Base-by-base conservation (phyloP, 2,797 vertebrate species). In the Geranospiza caerulescens region DNA sequence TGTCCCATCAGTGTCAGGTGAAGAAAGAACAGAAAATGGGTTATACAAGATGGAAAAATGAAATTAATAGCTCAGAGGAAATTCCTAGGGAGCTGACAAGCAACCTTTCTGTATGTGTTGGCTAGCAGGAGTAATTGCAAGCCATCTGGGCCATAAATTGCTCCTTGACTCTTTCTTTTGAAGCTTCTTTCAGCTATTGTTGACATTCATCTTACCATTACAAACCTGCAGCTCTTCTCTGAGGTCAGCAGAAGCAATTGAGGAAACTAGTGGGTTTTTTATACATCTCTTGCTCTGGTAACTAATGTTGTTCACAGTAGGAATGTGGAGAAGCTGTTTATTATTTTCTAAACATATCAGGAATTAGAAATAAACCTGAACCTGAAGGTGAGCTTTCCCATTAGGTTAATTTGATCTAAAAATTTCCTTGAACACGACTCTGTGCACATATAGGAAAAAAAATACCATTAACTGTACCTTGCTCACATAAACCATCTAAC, bases 81-180 rank as follows among this genome's bases (percentile, higher is more conserved):
- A 47, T 56, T 91, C 56, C 84, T 82, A 53, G 34, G 17, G 27
- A 87, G 19, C 47, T 92, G 95, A 73, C 74, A 91, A 82, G 48
- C 19, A 87, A 62, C 63, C 22, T 82, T 50, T 79, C 55, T 66
- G 50, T 42, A 73, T 36, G 7, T 40, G 59, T 73, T 82, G 62
- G 34, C 74, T 91, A 85, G 42, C 22, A 94, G 78, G 93, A 76
- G 75, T 71, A 80, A 94, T 87, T 85, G 72, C 44, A 86, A 76
- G 68, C 29, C n/a, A 85, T 91, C 82, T 88, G 56, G 62, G 27
- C 40, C 68, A 47, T 86, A 95, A 89, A 95, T 93, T 81, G 48
- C 26, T 93, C 60, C 60, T 94, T 91, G 82, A 87, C 85, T 93
- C 29, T 92, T 88, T 76, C 75, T 89, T 92, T 90, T 81, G 67